A percentile compares a stretch with the other conserved stretches of the same genome.
phyloP scores from a whole-genome alignment of 1,140 invertebrate genomes.

The Cylas formicarius region DNA sequence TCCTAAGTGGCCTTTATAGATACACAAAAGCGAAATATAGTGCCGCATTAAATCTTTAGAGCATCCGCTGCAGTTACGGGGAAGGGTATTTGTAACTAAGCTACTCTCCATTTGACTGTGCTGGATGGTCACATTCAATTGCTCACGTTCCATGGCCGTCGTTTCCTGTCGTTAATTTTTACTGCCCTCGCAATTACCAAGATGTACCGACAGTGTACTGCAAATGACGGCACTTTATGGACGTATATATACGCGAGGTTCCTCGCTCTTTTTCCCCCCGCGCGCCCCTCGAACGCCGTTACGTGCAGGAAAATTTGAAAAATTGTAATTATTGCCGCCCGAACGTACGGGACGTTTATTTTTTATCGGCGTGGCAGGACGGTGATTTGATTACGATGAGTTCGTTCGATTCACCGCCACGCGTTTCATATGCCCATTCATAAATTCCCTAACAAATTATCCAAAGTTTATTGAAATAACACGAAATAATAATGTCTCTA shows the following conservation, averaged over 20 bases:
- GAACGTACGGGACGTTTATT: too few species aligned
- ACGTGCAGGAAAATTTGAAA: too few species aligned
- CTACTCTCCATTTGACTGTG: conserved; percentile 28
- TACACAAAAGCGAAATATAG: conserved; percentile 27
- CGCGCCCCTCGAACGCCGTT: too few species aligned
- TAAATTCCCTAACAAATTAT: too few species aligned
- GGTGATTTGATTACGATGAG: too few species aligned
- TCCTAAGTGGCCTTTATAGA: conserved; percentile 25
- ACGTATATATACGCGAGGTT: conserved; percentile 16
- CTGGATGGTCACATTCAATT: conserved; percentile 38
- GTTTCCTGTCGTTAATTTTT: conserved; percentile 40
- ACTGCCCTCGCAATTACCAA: conserved; percentile 35
- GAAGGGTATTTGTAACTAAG: conserved; percentile 23
- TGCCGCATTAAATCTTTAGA: conserved; percentile 27
- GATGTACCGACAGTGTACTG: conserved; percentile 26
- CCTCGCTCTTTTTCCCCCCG: too few species aligned
- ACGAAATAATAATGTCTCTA: too few species aligned
- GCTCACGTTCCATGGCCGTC: conserved; percentile 36
- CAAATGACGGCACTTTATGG: conserved; percentile 28
- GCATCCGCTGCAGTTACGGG: conserved; percentile 24
- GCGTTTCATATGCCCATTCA: too few species aligned
- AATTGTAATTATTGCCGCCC: too few species aligned
- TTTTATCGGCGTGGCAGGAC: too few species aligned
- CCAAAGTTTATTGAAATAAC: too few species aligned
- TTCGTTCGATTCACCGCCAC: too few species aligned